Percentiles rank a stretch among this genome's conserved stretches.
Conservation (phyloP, 2,888 invertebrate genomes). For the Agonopterix alstromeriana region DNA sequence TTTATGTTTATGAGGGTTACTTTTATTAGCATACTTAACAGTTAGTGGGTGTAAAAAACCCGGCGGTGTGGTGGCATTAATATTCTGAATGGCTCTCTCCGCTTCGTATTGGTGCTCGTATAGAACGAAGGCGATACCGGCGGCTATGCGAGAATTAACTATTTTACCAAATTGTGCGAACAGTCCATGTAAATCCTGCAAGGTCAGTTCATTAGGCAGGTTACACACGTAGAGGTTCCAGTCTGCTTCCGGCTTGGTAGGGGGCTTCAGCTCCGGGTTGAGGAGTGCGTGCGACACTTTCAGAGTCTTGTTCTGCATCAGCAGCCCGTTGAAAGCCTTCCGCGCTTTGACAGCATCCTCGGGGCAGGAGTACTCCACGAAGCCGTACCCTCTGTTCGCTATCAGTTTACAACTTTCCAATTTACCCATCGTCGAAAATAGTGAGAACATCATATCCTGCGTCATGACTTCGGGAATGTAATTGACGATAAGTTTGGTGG, state of each 20-base stretch:
- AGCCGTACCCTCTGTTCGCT: slow-evolving; percentile 75
- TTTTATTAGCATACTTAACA: slow-evolving; percentile 77
- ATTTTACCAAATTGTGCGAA: slow-evolving; percentile 76
- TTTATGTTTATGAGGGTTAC: slow-evolving; percentile 72
- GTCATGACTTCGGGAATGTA: slow-evolving; percentile 78
- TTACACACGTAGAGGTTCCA: slow-evolving; percentile 77
- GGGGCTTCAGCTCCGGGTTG: slow-evolving; percentile 70
- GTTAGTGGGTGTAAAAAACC: slow-evolving; percentile 74
- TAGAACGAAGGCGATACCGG: slow-evolving; percentile 73
- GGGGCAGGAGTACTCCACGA: slow-evolving; percentile 71
- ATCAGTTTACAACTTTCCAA: slow-evolving; percentile 77
- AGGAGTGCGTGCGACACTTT: slow-evolving; percentile 73
- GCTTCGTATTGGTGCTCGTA: slow-evolving; percentile 72
- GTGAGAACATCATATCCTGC: slow-evolving; percentile 76
- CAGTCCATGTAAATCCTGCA: slow-evolving; percentile 73
- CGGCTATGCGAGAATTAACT: slow-evolving; percentile 74
- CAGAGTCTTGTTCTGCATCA: slow-evolving; percentile 75
- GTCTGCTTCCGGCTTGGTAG: slow-evolving; percentile 73
- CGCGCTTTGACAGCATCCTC: slow-evolving; percentile 72
- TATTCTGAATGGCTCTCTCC: slow-evolving; percentile 68
- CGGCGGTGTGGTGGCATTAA: slow-evolving; percentile 67
- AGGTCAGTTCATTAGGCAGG: slow-evolving; percentile 75
- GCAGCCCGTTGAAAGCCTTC: slow-evolving; percentile 71
- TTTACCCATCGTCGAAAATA: slow-evolving; percentile 76
- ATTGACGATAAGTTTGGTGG: slow-evolving; percentile 76